Base-by-base conservation (phyloP, 2,797 vertebrate species). In the Rhodeus uyekii region DNA sequence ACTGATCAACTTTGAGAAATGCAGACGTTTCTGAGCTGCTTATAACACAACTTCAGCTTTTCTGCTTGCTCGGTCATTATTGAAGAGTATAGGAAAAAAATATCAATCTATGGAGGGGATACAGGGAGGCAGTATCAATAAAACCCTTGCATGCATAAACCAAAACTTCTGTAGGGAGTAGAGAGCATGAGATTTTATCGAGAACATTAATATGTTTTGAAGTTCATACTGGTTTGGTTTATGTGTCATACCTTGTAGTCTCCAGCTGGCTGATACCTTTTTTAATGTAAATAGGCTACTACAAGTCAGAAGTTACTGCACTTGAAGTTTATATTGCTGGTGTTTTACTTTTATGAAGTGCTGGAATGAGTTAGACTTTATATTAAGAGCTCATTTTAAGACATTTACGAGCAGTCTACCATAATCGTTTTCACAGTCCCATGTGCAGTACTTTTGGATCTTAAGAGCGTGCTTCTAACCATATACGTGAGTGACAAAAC, bases 21-120 rank as follows among this genome's bases (percentile, higher is more conserved):
- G 64, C 64, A 71, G 73, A 68, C 71, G 74, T 83, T 53, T 81
- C 60, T 19, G n/a, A 74, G 80, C 44, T 81, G 79, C 79, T 74
- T 74, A n/a, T n/a, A 53, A 65, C 32, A 74, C 58, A 39, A 53
- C 64, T 50, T 29, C 44, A 16, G 69, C n/a, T 38, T 9, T 8
- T 74, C 55, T 81, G 68, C 65, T 34, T 67, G 0, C 48, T 42
- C 18, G 19, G 69, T 55, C 34, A 10, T 53, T 65, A 81, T 81
- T 81, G 60, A 81, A 74, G 34, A 81, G 32, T 29, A 63, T 22
- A 74, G 60, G 44, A 55, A 5, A 64, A 27, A 50, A 53, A 48
- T 32, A 6, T 22, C 1, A n/a, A 48, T 48, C 34, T 64, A 73
- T 53, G 65, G 22, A 61, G 55, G 55, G 65, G 38, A 42, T 53